Percentiles rank a stretch among this genome's conserved stretches.
Evolutionary conservation across 2,113 vertebrate species (phyloP).

Genomic region (Neotoma lepida): DNA sequence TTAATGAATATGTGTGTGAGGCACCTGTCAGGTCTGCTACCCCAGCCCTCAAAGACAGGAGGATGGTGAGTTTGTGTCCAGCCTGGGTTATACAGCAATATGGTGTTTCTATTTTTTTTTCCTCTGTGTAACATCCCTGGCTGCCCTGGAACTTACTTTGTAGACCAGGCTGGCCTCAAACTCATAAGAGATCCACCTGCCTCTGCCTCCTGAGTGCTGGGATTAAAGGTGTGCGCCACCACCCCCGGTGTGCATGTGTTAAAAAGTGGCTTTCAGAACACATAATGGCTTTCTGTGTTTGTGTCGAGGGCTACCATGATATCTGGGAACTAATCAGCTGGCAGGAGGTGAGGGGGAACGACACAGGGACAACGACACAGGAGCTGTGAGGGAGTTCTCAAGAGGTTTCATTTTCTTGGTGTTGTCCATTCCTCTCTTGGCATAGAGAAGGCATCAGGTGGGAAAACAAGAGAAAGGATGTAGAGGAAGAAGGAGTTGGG

Average conservation of each 20-base stretch:
- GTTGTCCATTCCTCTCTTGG: not conserved
- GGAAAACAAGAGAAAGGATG: not conserved
- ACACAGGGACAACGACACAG: too few relatives aligned
- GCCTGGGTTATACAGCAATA: not conserved
- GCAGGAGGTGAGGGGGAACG: not conserved
- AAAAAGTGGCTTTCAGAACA: not conserved
- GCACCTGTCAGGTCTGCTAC: not conserved
- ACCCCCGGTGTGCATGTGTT: not conserved
- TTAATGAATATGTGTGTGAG: not conserved
- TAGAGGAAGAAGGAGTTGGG: not conserved
- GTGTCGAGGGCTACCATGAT: not conserved
- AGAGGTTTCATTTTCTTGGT: not conserved
- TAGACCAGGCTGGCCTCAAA: not conserved
- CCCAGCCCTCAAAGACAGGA: not conserved
- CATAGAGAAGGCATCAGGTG: not conserved
- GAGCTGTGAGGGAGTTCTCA: not conserved
- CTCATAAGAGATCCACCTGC: not conserved
- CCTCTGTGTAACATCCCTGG: not conserved
- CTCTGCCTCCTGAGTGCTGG: not conserved
- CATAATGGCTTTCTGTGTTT: not conserved
- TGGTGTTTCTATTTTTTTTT: not conserved
- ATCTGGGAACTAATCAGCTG: not conserved
- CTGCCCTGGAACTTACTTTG: not conserved
- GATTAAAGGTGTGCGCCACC: not conserved
- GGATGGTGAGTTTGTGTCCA: not conserved